phyloP scores from a whole-genome alignment of 2,797 vertebrate species.

The Mormyrus hasselquistii region DNA sequence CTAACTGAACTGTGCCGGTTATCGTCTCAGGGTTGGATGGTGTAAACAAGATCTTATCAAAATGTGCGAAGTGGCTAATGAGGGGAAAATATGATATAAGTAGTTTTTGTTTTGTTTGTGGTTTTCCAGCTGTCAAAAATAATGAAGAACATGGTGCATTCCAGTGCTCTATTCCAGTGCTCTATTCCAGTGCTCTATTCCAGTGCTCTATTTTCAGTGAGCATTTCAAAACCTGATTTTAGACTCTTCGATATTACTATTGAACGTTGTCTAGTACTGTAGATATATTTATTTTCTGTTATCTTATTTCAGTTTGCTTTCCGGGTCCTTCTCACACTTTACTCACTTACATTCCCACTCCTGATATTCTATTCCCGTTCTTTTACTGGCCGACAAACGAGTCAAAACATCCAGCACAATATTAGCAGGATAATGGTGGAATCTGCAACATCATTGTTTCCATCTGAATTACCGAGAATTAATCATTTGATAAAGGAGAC shows the following conservation, averaged over 20 bases:
- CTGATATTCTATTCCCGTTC: not conserved
- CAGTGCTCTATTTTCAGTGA: not conserved
- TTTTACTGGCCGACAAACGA: not conserved
- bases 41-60: not conserved
- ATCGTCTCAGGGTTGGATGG: not conserved
- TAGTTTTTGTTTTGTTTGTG: not conserved
- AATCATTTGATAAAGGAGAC: conserved; percentile 1
- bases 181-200: not conserved
- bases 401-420: not conserved
- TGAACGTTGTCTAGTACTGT: not conserved
- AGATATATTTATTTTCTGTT: not conserved
- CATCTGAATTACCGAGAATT: not conserved
- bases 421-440: not conserved
- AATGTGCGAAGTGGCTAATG: not conserved
- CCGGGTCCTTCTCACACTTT: not conserved
- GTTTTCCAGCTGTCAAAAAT: not conserved
- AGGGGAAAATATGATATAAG: not conserved
- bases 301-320: not conserved
- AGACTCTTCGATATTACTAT: not conserved
- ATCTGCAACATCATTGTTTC: not conserved
- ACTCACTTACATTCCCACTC: not conserved
- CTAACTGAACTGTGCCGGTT: not conserved
- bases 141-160: not conserved
- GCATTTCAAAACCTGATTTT: not conserved
- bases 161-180: not conserved